Evolutionary conservation across 2,113 vertebrate species (phyloP).

Genomic region (Falco punctatus): DNA sequence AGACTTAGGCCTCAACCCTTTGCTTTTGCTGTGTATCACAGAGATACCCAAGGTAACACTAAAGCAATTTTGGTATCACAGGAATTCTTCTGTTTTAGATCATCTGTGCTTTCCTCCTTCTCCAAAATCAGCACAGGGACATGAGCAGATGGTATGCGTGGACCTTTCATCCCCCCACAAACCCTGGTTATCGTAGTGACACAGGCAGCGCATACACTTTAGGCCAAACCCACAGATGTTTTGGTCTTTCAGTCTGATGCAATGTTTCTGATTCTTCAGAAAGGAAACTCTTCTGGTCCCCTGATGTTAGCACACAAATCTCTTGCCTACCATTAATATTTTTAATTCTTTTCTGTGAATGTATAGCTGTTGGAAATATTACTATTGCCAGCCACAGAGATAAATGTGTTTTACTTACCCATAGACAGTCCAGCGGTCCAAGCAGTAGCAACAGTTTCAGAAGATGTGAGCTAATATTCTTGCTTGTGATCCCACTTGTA

Average conservation of each 20-base stretch:
- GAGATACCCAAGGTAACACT: background rate
- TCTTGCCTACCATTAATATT: background rate
- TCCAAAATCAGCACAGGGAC: background rate
- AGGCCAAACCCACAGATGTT: background rate
- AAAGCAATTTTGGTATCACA: background rate
- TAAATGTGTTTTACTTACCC: background rate
- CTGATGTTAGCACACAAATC: background rate
- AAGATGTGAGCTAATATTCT: background rate
- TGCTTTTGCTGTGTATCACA: background rate
- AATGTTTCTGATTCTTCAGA: background rate
- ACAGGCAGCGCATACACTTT: background rate
- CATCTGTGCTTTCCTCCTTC: background rate
- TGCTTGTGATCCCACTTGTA: background rate
- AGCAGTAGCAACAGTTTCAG: background rate
- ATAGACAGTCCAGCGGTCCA: background rate
- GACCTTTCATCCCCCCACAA: background rate
- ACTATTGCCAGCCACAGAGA: background rate
- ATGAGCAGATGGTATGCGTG: background rate
- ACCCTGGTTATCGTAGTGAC: background rate
- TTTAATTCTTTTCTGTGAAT: background rate
- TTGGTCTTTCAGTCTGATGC: background rate
- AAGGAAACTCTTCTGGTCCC: background rate
- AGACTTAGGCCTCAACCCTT: background rate
- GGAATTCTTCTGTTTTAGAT: background rate
- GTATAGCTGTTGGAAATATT: background rate